Evolutionary conservation across 2,888 invertebrate species (phyloP).

Genomic region (Sympetrum striolatum): DNA sequence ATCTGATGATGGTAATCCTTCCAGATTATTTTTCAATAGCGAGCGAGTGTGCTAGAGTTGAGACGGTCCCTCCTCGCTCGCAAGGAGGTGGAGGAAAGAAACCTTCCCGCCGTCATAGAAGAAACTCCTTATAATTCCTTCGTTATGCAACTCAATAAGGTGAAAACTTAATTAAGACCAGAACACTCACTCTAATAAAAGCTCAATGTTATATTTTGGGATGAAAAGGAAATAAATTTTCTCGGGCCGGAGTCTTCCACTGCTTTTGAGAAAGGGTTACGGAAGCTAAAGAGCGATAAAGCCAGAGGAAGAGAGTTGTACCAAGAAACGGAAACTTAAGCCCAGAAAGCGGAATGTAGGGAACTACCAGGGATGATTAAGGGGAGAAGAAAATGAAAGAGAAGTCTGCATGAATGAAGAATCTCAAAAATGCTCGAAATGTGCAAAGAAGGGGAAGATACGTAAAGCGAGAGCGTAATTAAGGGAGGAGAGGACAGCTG

Average conservation of each 20-base stretch:
- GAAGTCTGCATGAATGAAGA: not conserved
- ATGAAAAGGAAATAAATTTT: not conserved
- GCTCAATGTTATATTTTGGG: constrained; percentile 22
- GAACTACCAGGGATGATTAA: not conserved
- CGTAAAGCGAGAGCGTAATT: not conserved
- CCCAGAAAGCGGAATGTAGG: not conserved
- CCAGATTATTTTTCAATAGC: not conserved
- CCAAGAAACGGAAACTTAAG: not conserved
- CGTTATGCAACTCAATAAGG: constrained; percentile 28
- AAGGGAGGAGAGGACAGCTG: not conserved
- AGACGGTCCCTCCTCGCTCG: not conserved
- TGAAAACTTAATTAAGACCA: constrained; percentile 34
- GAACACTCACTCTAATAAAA: constrained; percentile 34
- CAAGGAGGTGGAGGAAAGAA: not conserved
- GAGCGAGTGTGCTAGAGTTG: not conserved
- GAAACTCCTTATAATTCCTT: not conserved
- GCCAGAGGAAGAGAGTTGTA: not conserved
- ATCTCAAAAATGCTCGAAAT: not conserved
- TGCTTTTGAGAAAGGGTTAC: not conserved
- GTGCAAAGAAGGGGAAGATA: not conserved
- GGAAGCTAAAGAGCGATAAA: not conserved
- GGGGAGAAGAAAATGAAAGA: not conserved
- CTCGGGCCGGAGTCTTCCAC: not conserved
- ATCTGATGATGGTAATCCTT: not conserved
- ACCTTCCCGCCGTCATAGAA: not conserved